Percentiles rank a stretch among this genome's conserved stretches.
Evolutionary conservation across 2,888 invertebrate species (phyloP).

Genomic region (Phanerotoma sp.): DNA sequence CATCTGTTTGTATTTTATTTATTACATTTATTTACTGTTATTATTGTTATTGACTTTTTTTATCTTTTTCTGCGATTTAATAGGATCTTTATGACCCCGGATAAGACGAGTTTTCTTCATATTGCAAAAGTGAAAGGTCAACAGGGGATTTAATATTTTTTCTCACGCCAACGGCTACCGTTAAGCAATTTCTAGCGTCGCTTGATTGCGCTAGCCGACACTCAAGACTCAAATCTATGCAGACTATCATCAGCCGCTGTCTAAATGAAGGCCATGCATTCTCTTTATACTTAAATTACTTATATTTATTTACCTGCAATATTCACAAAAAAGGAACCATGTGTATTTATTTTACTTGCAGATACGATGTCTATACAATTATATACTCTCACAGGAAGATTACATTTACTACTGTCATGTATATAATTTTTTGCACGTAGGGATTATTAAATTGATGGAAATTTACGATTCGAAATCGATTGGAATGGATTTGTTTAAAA

Average conservation of each 20-base stretch:
- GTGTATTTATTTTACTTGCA: neutral
- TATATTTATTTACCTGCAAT: conserved; percentile 4
- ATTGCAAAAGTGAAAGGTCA: conserved; percentile 22
- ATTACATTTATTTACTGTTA: too few species aligned
- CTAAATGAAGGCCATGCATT: conserved; percentile 1
- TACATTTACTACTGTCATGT: too few species aligned
- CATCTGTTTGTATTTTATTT: too few species aligned
- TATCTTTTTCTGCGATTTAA: neutral
- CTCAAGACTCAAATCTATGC: conserved; percentile 4
- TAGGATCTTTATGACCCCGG: neutral
- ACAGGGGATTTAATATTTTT: conserved; percentile 18
- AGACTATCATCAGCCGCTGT: neutral
- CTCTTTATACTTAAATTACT: conserved; percentile 4
- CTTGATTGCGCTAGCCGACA: conserved; percentile 14
- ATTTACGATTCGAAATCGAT: too few species aligned
- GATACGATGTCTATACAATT: too few species aligned
- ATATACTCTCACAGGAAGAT: too few species aligned
- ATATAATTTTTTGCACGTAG: too few species aligned
- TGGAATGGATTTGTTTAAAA: too few species aligned
- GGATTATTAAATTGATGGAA: too few species aligned
- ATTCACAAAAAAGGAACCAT: neutral
- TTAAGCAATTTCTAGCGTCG: conserved; percentile 16
- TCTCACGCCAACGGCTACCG: conserved; percentile 21
- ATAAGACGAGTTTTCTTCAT: conserved; percentile 2
- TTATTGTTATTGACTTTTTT: neutral